Evolutionary conservation across 2,113 vertebrate species (phyloP), one percentile per base, ranked within the genome.

Genomic region (Indicator maculatus): DNA sequence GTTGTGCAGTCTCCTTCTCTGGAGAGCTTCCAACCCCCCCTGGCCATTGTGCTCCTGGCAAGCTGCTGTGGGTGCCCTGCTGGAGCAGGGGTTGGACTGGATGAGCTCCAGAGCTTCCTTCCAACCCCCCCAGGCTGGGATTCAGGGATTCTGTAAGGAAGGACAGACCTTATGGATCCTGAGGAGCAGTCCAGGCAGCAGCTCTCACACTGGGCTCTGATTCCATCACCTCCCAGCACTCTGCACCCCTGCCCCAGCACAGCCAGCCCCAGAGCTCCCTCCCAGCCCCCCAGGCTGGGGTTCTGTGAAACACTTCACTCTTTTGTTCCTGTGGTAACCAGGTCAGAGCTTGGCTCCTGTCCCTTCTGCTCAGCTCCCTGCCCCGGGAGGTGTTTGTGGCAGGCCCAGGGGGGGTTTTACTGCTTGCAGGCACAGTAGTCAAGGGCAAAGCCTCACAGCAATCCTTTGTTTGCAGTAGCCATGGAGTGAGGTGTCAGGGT

Each of bases 171-270:
- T 14, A 55, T 20, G 2, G 2, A 9, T 2, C 14, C 67, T 66
- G 24, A 41, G 45, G 18, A 59, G 6, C 1, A 28, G 28, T 3
- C 66, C 11, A 39, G 30, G 20, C 72, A 88, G 77, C 45, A 33
- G 11, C 30, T 6, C 20, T 3, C 30, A 4, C 21, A 4, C 9
- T 0, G 12, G 59, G 63, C 30, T 5, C 1, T 0, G 3, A 11
- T 1, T 5, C 58, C 9, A 0, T 2, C 74, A 3, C 1, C 2
- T 4, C 12, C 83, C 8, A 2, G 30, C 3, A 19, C 3, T 0
- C 30, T 5, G 26, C 13, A 4, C 5, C 12, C 31, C 86, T 39
- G 86, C 27, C 45, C 31, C 44, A 8, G 23, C 15, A 27, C 36
- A 61, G 64, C 19, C 47, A 39, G 31, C 17, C 33, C 61, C 45